Base-by-base conservation (phyloP, 1,140 invertebrate genomes). In the Saccostrea echinata region DNA sequence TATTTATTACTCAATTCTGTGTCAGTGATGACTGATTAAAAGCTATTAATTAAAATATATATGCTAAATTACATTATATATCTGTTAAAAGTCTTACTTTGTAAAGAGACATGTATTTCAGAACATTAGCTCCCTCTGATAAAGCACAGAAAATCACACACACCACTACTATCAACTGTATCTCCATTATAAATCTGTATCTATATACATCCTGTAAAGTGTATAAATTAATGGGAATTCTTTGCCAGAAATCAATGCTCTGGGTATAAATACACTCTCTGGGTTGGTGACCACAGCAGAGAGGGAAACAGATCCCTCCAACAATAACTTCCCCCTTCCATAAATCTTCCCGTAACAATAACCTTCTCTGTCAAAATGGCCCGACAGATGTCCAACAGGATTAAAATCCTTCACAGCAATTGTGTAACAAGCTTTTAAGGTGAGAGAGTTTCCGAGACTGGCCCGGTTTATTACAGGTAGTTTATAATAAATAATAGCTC, bases 401-500 rank as follows among this genome's bases (percentile, higher is more conserved):
- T 76, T 76, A 76, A 76, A 6, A 16, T 30, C 68, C 68, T 76
- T 76, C 30, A 18, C 27, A 12, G 30, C 68, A 76, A 76, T 76
- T 76, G 68, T 27, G 68, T 76, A 76, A 76, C 68, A 30, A 33
- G 68, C 68, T 76, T 33, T 16, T 27, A 76, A 76, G 68, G 68
- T 30, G 21, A 76, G 68, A 27, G n/a, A 16, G 21, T 21, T 61
- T 21, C 16, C 3, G 55, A 61, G 55, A n/a, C n/a, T 8, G 13
- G 24, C 68, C 11, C 24, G 24, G 27, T 76, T 76, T 76, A 76
- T 76, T 76, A 33, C 27, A 76, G 68, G 68, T 76, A 76, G 68
- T 76, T 76, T 76, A 76, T 76, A 76, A 76, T 76, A 76, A 76
- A 76, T 76, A 76, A 76, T 76, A 30, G 27, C 8, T 30, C 68